Evolutionary conservation across 2,113 vertebrate species (phyloP).

Genomic region (Misgurnus anguillicaudatus): DNA sequence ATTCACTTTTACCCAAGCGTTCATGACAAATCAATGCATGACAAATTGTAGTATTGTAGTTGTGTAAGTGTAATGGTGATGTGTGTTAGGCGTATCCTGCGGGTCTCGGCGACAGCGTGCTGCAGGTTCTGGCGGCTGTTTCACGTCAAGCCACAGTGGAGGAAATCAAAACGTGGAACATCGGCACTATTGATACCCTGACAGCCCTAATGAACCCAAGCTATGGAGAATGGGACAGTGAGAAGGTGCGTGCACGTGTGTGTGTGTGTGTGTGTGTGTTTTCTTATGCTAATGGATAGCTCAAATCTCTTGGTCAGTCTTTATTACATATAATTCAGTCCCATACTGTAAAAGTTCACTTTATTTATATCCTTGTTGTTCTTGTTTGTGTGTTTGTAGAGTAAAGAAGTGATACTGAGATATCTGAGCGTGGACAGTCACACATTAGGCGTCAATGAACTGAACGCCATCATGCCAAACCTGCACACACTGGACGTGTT

Average conservation of each 20-base stretch:
- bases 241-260: slow-evolving; percentile 48
- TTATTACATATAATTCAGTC: too few species aligned
- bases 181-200: slow-evolving; percentile 64
- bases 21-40: too few species aligned
- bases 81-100: slow-evolving; percentile 59
- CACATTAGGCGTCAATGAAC: slow-evolving; percentile 60
- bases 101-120: slow-evolving; percentile 54
- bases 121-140: slow-evolving; percentile 57
- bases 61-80: background rate
- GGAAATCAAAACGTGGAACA: slow-evolving; percentile 65
- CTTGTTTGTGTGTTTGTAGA: slow-evolving; percentile 59
- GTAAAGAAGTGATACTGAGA: slow-evolving; percentile 63
- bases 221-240: slow-evolving; percentile 61
- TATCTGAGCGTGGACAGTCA: slow-evolving; percentile 64
- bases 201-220: slow-evolving; percentile 56
- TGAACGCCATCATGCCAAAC: slow-evolving; percentile 62
- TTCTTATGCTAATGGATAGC: background rate
- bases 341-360: background rate
- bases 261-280: background rate
- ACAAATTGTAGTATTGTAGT: background rate
- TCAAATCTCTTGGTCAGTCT: background rate
- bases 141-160: slow-evolving; percentile 61
- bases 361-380: too few species aligned
- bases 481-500: slow-evolving; percentile 70
- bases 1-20: too few species aligned